phyloP scores from a whole-genome alignment of 2,888 invertebrate species.

The Criorhina ranunculi region DNA sequence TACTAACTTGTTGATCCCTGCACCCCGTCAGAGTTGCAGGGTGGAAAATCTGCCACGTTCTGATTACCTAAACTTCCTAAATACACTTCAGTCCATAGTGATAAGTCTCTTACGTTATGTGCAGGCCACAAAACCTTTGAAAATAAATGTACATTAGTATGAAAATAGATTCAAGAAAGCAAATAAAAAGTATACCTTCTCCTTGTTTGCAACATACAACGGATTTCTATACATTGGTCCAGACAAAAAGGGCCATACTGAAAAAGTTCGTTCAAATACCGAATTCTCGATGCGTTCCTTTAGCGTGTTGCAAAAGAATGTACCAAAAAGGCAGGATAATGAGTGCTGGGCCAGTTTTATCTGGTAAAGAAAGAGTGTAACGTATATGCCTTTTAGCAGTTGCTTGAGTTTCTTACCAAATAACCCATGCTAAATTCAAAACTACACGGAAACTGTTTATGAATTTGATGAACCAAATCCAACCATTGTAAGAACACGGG shows the following conservation, averaged over 20 bases:
- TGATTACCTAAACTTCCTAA: constrained; percentile 86
- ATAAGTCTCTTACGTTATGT: constrained; percentile 92
- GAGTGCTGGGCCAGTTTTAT: constrained; percentile 97
- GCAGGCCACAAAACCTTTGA: constrained; percentile 93
- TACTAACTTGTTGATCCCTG: constrained; percentile 80
- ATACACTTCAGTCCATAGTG: constrained; percentile 94
- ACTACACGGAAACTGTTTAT: constrained; percentile 94
- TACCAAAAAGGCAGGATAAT: constrained; percentile 98
- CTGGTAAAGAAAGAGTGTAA: constrained; percentile 85
- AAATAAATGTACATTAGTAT: not conserved
- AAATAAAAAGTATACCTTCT: constrained; percentile 79
- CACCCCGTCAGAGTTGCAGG: constrained; percentile 81
- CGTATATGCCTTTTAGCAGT: not conserved
- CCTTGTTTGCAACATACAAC: constrained; percentile 88
- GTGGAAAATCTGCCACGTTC: constrained; percentile 83
- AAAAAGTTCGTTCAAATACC: constrained; percentile 89
- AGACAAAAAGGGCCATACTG: constrained; percentile 95
- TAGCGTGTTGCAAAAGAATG: constrained; percentile 95
- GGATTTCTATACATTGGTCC: constrained; percentile 93
- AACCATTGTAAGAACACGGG: constrained; percentile 99
- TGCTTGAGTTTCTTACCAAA: constrained; percentile 87
- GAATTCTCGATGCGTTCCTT: constrained; percentile 89
- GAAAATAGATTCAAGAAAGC: not conserved
- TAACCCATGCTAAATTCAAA: constrained; percentile 98
- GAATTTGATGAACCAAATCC: constrained; percentile 97